Conservation (phyloP, 2,888 invertebrate genomes). For the Oxytorus armatus region DNA sequence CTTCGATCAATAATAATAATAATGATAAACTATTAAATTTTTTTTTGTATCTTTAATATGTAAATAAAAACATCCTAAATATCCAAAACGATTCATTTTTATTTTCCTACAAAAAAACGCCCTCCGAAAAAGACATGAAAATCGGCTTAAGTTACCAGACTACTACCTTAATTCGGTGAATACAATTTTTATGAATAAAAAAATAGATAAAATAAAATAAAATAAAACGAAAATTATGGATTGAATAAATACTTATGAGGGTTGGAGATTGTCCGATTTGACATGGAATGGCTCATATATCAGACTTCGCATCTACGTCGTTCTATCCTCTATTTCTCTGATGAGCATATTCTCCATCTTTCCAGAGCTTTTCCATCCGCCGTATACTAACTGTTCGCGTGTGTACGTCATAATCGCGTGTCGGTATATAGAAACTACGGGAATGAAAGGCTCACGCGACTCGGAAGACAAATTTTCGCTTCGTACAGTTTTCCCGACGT, state of each 20-base stretch:
- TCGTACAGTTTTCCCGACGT: constrained; percentile 39
- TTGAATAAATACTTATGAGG: background rate
- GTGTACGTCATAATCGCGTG: background rate
- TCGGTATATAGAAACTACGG: background rate
- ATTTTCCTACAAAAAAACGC: no score
- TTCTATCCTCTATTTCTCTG: background rate
- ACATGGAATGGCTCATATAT: background rate
- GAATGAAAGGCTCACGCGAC: background rate
- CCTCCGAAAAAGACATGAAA: no score
- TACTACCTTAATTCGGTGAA: no score
- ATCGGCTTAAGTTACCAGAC: no score
- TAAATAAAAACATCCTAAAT: no score
- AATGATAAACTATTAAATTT: no score
- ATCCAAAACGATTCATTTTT: no score
- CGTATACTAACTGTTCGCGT: background rate
- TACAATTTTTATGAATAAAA: no score
- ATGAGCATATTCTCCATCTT: background rate
- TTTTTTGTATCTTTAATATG: no score
- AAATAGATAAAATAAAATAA: no score
- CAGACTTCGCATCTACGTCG: background rate
- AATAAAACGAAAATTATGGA: no score
- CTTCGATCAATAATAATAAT: no score
- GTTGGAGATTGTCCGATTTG: background rate
- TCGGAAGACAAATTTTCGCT: background rate
- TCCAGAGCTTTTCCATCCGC: background rate